Conservation (phyloP, 2,888 invertebrate genomes). For the Pachymerium ferrugineum region DNA sequence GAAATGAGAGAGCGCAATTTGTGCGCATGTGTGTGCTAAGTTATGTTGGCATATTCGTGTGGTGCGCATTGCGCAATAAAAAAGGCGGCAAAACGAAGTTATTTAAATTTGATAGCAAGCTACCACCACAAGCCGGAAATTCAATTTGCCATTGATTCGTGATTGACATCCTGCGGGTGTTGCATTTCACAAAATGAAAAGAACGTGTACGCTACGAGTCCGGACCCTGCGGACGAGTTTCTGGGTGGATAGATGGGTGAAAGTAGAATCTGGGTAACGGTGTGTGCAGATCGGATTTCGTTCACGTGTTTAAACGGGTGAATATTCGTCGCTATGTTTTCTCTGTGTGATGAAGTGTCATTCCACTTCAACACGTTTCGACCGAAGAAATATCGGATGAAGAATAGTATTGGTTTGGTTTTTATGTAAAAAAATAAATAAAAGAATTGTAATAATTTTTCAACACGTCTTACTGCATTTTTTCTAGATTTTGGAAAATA, state of each 20-base stretch:
- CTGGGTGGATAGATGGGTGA: neutral
- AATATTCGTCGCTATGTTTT: constrained; percentile 13
- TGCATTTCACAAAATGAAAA: constrained; percentile 23
- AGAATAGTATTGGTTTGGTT: no score
- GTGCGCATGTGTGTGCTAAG: neutral
- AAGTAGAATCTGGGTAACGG: neutral
- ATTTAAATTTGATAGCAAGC: constrained; percentile 27
- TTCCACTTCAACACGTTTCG: neutral
- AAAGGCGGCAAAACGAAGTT: constrained; percentile 17
- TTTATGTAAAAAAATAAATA: no score
- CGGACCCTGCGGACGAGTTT: neutral
- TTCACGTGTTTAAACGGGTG: constrained; percentile 12
- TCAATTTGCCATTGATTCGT: constrained; percentile 34
- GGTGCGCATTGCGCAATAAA: neutral
- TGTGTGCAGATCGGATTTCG: neutral
- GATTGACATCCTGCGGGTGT: constrained; percentile 33
- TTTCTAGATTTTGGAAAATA: no score
- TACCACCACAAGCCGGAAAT: constrained; percentile 30
- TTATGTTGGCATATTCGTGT: constrained; percentile 9
- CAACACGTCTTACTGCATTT: no score
- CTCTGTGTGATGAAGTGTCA: neutral
- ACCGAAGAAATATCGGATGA: neutral
- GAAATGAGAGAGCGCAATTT: neutral
- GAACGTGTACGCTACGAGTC: neutral
- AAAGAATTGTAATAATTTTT: no score